A percentile compares a stretch with the other conserved stretches of the same genome.
Conservation (phyloP, 37 sponge, comb jelly and placozoan species). For the Geodia barretti region DNA sequence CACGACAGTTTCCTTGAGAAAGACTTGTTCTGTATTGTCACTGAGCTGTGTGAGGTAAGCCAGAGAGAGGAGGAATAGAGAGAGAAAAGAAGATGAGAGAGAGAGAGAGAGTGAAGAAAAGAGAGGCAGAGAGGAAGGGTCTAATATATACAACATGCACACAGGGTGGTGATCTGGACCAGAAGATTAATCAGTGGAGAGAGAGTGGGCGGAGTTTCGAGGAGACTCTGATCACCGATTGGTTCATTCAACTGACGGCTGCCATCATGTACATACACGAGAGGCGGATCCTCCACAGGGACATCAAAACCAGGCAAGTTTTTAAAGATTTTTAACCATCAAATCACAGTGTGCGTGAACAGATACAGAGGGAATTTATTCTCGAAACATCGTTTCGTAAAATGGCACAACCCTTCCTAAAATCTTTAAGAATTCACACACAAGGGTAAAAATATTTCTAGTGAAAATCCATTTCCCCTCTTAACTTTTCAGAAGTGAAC, state of each 20-base stretch:
- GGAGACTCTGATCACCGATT: constrained; percentile 81
- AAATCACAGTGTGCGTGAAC: too few relatives aligned
- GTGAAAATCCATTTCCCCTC: too few relatives aligned
- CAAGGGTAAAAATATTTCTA: not conserved
- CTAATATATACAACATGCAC: not conserved
- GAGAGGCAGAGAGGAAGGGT: not conserved
- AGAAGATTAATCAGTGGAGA: constrained; percentile 72
- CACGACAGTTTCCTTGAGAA: constrained; percentile 95
- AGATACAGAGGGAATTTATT: too few relatives aligned
- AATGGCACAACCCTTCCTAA: too few relatives aligned
- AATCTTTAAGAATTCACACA: not conserved
- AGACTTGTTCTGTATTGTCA: constrained; percentile 94
- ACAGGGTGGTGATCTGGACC: constrained; percentile 95
- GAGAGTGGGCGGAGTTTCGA: constrained; percentile 55
- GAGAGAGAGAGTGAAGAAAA: not conserved
- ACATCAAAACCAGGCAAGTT: constrained; percentile 89
- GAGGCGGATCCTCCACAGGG: constrained; percentile 90
- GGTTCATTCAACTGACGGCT: constrained; percentile 95
- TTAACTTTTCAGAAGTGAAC: too few relatives aligned
- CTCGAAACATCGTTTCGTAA: too few relatives aligned
- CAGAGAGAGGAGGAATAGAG: not conserved
- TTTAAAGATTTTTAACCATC: too few relatives aligned
- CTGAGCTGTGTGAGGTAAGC: constrained; percentile 96
- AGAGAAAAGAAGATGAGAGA: too few relatives aligned
- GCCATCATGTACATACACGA: constrained; percentile 96